Conservation (phyloP, 2,888 invertebrate species). For the Frankliniella intonsa region DNA sequence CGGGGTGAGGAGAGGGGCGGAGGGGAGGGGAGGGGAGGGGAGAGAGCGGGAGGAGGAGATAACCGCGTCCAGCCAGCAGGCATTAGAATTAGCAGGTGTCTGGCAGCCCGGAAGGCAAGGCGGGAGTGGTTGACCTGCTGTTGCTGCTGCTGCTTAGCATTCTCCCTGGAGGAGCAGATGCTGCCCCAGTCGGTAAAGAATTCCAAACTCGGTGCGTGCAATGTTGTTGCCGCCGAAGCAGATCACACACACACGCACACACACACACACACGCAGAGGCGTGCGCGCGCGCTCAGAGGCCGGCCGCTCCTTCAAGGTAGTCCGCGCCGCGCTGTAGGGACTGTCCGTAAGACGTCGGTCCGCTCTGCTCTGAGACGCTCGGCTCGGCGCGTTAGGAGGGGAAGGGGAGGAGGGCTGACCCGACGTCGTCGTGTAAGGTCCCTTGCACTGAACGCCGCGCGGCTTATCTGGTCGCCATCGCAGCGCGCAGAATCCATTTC, state of each 20-base stretch:
- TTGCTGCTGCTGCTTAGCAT: not conserved
- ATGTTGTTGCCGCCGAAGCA: not conserved
- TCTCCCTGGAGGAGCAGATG: not conserved
- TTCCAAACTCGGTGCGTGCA: slow-evolving; percentile 17
- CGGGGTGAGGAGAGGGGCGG: too few species aligned
- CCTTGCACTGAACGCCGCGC: too few species aligned
- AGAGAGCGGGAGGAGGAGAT: too few species aligned
- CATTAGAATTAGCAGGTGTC: too few species aligned
- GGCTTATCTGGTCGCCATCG: too few species aligned
- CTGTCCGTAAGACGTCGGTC: not conserved
- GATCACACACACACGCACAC: not conserved
- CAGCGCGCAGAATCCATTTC: too few species aligned
- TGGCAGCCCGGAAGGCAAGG: too few species aligned
- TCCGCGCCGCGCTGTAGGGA: not conserved
- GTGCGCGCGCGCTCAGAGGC: not conserved
- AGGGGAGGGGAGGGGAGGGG: too few species aligned
- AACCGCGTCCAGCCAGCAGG: too few species aligned
- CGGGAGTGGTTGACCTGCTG: too few species aligned
- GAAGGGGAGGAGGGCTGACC: not conserved
- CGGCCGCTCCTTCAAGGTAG: not conserved
- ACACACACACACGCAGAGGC: not conserved
- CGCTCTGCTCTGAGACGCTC: too few species aligned
- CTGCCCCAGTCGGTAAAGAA: not conserved
- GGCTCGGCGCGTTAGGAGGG: not conserved
- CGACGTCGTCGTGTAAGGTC: too few species aligned